Evolutionary conservation across 2,888 invertebrate species (phyloP).

Genomic region (Yponomeuta cagnagella): DNA sequence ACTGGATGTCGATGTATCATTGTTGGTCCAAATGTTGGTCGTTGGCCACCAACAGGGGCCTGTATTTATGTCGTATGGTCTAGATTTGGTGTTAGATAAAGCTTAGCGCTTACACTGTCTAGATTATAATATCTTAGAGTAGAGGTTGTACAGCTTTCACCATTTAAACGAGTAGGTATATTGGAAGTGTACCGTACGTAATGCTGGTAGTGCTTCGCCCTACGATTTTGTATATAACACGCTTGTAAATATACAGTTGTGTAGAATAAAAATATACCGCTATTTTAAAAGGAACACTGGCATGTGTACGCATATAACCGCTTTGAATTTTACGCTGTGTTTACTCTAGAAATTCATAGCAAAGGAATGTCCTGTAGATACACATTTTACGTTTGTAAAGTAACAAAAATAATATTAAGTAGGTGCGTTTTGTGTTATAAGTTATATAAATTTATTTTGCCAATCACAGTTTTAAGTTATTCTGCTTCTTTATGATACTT

Average conservation of each 20-base stretch:
- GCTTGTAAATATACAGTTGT: neutral
- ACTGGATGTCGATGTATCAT: slow-evolving; percentile 40
- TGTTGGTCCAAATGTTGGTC: slow-evolving; percentile 44
- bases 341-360: neutral
- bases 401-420: slow-evolving; percentile 3
- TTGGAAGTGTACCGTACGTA: neutral
- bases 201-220: neutral
- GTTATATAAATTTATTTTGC: slow-evolving; percentile 6
- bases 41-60: slow-evolving; percentile 33
- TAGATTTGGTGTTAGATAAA: slow-evolving; percentile 56
- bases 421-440: slow-evolving; percentile 7
- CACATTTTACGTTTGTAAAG: neutral
- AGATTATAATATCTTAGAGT: slow-evolving; percentile 3
- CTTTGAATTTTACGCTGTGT: slow-evolving; percentile 4
- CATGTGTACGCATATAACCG: neutral
- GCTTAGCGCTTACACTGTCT: slow-evolving; percentile 49
- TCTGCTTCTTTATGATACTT: neutral
- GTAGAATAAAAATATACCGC: neutral
- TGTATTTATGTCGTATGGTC: slow-evolving; percentile 55
- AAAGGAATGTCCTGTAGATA: neutral
- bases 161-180: neutral
- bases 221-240: neutral
- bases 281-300: neutral
- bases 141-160: slow-evolving; percentile 12
- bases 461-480: neutral